Evolutionary conservation across 1,140 invertebrate species (phyloP), one percentile per base, ranked within the genome.

Genomic region (Phthorimaea operculella): DNA sequence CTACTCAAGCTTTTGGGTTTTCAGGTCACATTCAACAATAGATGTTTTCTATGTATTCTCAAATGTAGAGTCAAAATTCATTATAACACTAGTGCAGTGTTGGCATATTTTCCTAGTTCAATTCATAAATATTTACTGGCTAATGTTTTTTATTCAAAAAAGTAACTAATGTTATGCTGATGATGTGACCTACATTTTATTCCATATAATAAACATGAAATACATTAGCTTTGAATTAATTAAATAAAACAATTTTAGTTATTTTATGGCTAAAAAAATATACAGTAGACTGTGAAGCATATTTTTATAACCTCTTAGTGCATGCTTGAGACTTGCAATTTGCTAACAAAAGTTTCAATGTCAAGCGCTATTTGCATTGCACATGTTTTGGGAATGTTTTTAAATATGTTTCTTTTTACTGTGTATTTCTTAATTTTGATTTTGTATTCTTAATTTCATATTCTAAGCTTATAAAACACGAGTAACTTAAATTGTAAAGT

Each of bases 31-130:
- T 16, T 47, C 16, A 17, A 47, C 44, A 47, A 3, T 47, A 15
- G 14, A 47, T 9, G n/a, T 47, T 47, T 47, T 47, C 36, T 39
- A 10, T 39, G 36, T 39, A 39, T 39, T 39, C 36, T 39, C 36
- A 12, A n/a, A n/a, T 39, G 10, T 39, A 39, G n/a, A 10, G n/a
- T 9, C 36, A 39, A 39, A 39, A n/a, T 39, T 39, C 36, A 39
- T 12, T 9, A 39, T 5, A 39, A 39, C 10, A 39, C 10, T 39
- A 39, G 10, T 10, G n/a, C 10, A n/a, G 10, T 39, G 36, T 39
- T 39, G n/a, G 10, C n/a, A n/a, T 39, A 39, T 39, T 39, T 39
- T 1, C 10, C 36, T n/a, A 39, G 10, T 39, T 39, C n/a, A 9
- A 39, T 39, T 39, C n/a, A 39, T 39, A n/a, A 39, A 39, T 28